phyloP scores from a whole-genome alignment of 2,888 invertebrate species.

The Oxytorus armatus region DNA sequence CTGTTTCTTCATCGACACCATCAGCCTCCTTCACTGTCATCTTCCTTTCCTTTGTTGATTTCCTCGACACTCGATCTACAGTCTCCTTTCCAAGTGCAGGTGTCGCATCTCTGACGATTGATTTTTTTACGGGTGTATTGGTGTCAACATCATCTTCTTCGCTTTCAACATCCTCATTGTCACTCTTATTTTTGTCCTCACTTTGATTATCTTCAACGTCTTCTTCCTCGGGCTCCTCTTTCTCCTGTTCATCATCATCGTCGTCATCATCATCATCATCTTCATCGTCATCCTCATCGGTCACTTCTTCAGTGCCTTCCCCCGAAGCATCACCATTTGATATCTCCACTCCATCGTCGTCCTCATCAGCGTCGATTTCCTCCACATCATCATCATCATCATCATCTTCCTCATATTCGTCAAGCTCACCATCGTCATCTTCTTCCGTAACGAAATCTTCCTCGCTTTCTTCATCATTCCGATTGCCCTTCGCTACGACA shows the following conservation, averaged over 20 bases:
- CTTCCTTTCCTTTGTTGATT: conserved; percentile 17
- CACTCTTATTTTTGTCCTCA: conserved; percentile 40
- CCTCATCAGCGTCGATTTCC: conserved; percentile 73
- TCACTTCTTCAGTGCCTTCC: conserved; percentile 68
- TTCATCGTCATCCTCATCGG: conserved; percentile 70
- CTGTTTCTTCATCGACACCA: conserved; percentile 22
- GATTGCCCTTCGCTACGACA: conserved; percentile 12
- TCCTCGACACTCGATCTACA: neutral
- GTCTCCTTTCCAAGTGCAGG: conserved; percentile 14
- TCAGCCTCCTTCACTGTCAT: conserved; percentile 9
- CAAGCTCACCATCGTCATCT: conserved; percentile 20
- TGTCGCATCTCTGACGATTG: conserved; percentile 38
- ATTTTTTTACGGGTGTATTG: conserved; percentile 4
- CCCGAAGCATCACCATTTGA: conserved; percentile 70
- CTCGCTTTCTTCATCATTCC: conserved; percentile 34
- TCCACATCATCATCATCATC: conserved; percentile 77
- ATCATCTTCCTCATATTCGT: conserved; percentile 29
- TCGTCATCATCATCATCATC: conserved; percentile 37
- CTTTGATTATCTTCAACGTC: conserved; percentile 58
- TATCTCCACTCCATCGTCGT: conserved; percentile 76
- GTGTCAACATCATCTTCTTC: conserved; percentile 23
- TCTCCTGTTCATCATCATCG: conserved; percentile 66
- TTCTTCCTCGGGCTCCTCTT: conserved; percentile 71
- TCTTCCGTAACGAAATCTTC: neutral
- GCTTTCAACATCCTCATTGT: conserved; percentile 62